These are phyloP conservation scores for Drosophila greeni DNA, from an alignment of 2,888 invertebrate species.

Conservation along the genomic window DNA sequence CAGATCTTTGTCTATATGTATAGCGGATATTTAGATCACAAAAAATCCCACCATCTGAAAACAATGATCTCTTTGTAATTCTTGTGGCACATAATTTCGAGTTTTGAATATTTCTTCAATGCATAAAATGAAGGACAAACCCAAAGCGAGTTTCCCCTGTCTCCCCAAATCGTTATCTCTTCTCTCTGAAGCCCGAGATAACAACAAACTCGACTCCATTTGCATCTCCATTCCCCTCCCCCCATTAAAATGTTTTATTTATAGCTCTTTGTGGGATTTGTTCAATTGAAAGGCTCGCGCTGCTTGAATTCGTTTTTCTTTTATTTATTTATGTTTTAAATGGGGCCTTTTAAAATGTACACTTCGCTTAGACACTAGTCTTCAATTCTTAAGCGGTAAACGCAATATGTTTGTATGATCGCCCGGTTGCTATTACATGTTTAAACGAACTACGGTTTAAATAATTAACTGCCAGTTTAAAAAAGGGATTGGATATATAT, in stretches of 20 bases:
- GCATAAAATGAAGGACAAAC: background rate
- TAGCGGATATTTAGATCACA: too few relatives aligned
- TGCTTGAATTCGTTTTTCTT: conserved; percentile 34
- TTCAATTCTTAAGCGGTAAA: conserved; percentile 4
- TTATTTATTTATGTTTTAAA: conserved; percentile 34
- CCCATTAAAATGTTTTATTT: background rate
- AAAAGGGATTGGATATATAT: conserved; percentile 8
- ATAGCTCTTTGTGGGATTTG: background rate
- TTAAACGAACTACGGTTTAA: conserved; percentile 18
- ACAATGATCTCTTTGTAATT: background rate
- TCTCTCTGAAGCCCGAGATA: background rate
- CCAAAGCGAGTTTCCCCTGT: background rate
- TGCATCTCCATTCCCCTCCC: background rate
- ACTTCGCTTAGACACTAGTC: conserved; percentile 21
- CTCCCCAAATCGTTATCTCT: background rate
- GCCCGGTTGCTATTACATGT: conserved; percentile 10
- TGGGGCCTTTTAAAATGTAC: conserved; percentile 38
- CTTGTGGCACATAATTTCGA: background rate
- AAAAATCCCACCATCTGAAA: background rate
- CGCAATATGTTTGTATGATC: conserved; percentile 1
- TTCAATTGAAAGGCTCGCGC: conserved; percentile 1
- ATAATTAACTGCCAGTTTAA: conserved; percentile 33
- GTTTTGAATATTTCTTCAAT: background rate
- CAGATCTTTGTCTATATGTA: too few relatives aligned
- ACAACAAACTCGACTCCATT: background rate